Evolutionary conservation across 2,888 invertebrate species (phyloP).

Genomic region (Drosophila kanekoi): DNA sequence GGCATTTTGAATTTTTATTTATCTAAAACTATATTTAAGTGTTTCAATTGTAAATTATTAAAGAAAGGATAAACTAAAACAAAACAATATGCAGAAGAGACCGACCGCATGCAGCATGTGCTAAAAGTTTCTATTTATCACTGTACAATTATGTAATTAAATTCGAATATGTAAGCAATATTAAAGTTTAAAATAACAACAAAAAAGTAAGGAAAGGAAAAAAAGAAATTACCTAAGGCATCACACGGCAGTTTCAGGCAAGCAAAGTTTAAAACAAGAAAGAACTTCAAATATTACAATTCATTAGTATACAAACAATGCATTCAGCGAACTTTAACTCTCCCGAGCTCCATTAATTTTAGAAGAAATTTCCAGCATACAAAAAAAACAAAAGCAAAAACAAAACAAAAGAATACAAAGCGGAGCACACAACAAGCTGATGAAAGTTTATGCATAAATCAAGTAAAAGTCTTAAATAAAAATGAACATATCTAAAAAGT

Average conservation of each 20-base stretch:
- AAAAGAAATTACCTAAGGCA: constrained; percentile 39
- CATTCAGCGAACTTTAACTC: constrained; percentile 51
- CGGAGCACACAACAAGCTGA: constrained; percentile 36
- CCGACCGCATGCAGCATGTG: constrained; percentile 48
- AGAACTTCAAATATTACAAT: constrained; percentile 41
- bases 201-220: constrained; percentile 28
- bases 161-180: constrained; percentile 71
- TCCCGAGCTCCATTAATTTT: constrained; percentile 62
- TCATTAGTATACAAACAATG: constrained; percentile 53
- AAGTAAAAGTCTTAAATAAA: constrained; percentile 78
- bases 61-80: constrained; percentile 44
- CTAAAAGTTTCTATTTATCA: constrained; percentile 62
- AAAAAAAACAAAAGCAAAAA: constrained; percentile 10
- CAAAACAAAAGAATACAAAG: constrained; percentile 27
- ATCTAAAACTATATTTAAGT: constrained; percentile 61
- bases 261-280: constrained; percentile 38
- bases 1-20: constrained; percentile 67
- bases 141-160: constrained; percentile 74
- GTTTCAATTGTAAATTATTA: constrained; percentile 74
- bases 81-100: constrained; percentile 27
- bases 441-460: constrained; percentile 72
- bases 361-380: constrained; percentile 63
- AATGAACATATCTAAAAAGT: constrained; percentile 80
- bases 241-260: constrained; percentile 54
- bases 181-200: constrained; percentile 65